Conservation (phyloP, 2,888 invertebrate species). For the Andricus curvator region DNA sequence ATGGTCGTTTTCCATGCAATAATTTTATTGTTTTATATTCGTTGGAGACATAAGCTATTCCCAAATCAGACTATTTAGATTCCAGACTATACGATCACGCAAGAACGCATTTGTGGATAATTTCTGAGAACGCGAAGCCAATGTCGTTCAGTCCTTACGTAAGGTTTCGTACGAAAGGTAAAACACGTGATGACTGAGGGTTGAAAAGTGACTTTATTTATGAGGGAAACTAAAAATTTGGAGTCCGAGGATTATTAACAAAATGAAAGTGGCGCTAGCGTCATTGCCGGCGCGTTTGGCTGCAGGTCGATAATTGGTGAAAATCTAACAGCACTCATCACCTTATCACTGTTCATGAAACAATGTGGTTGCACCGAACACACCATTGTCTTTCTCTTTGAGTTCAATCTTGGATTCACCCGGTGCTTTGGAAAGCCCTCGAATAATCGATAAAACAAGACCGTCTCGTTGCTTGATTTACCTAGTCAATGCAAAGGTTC, state of each 20-base stretch:
- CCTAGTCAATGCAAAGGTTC: conserved; percentile 11
- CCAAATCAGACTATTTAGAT: not conserved
- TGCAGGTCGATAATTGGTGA: not conserved
- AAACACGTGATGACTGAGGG: not conserved
- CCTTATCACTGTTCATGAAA: conserved; percentile 3
- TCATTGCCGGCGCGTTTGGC: not conserved
- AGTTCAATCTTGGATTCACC: conserved; percentile 33
- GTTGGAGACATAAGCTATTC: too few relatives aligned
- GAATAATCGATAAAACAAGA: conserved; percentile 36
- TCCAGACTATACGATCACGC: not conserved
- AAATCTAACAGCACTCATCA: not conserved
- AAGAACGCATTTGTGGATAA: conserved; percentile 19
- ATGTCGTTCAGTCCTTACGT: conserved; percentile 6
- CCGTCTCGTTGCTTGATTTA: conserved; percentile 24
- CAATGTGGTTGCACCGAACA: not conserved
- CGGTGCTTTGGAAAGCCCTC: conserved; percentile 9
- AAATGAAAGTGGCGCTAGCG: not conserved
- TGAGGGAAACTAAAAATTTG: not conserved
- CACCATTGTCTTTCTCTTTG: not conserved
- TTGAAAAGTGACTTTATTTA: conserved; percentile 20
- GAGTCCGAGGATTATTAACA: not conserved
- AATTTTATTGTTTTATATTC: not conserved
- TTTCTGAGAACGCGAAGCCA: not conserved
- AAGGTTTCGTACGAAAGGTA: conserved; percentile 3
- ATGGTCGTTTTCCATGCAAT: not conserved